Base-by-base conservation (phyloP, 2,113 vertebrate species). In the Mormyrus iriodes region DNA sequence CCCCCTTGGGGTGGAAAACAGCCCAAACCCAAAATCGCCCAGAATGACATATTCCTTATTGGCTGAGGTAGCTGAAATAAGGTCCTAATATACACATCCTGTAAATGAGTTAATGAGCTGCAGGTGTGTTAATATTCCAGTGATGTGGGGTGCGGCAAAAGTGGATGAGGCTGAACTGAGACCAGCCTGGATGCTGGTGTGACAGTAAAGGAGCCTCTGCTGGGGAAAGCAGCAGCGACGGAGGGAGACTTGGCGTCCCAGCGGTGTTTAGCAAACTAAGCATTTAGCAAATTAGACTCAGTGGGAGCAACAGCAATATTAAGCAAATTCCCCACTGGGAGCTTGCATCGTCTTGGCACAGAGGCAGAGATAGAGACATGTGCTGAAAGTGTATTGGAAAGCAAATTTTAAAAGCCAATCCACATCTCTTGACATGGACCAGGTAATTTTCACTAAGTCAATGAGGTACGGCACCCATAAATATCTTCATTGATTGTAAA, bases 211-310 rank as follows among this genome's bases (percentile, higher is more conserved):
- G 39, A 84, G 3, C 24, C 39, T 84, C 12, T n/a, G 39, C 42
- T n/a, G 82, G 82, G 46, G 19, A n/a, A 9, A 24, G 1, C 19
- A 7, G 4, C 8, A n/a, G 44, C 21, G 13, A 7, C 42, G 15
- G 12, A 46, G 0, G 21, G 39, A 9, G 3, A 27, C 83, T 4
- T 51, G 21, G 83, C 48, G 24, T 27, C 9, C n/a, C 51, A 15
- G 83, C 83, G 4, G 83, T 31, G 83, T 85, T 85, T 85, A 85
- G 83, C 44, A 85, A 51, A 51, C 83, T 85, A 85, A 85, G 83
- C 48, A 85, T 51, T 85, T 85, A 85, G 44, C 83, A 48, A 48
- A 49, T 79, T n/a, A 48, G 44, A 24, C 83, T 49, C 83, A 24
- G 83, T 13, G 15, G 48, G 83, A 85, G 48, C 83, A 79, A 27